Evolutionary conservation across 2,113 vertebrate species (phyloP).

Genomic region (Butastur rufipennis): DNA sequence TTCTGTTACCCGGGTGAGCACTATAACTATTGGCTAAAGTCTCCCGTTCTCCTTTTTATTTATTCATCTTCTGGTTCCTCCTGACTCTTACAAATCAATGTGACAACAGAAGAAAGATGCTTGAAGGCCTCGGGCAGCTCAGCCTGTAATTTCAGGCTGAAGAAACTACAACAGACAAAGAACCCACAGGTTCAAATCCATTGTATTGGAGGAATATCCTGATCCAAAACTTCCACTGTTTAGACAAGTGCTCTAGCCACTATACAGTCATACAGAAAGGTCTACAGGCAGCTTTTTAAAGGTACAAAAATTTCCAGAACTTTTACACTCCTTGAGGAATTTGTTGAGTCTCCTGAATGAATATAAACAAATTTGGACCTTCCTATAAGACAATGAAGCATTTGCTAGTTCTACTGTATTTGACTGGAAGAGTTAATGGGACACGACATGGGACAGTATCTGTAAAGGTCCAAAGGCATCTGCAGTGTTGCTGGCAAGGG

Average conservation of each 20-base stretch:
- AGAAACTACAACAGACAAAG: background rate
- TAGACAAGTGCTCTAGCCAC: background rate
- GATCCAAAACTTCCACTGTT: background rate
- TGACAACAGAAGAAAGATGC: background rate
- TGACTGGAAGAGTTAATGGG: background rate
- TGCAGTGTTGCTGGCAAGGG: background rate
- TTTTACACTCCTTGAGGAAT: background rate
- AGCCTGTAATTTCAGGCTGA: background rate
- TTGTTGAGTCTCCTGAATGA: background rate
- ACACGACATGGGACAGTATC: background rate
- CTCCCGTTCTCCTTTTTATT: background rate
- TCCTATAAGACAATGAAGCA: background rate
- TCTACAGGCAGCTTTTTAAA: background rate
- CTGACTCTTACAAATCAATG: background rate
- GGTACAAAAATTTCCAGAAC: background rate
- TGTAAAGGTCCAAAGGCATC: background rate
- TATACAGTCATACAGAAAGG: background rate
- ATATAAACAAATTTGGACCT: background rate
- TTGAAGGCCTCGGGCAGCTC: background rate
- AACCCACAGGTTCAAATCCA: background rate
- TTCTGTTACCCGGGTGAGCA: background rate
- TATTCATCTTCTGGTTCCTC: background rate
- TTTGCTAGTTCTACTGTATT: background rate
- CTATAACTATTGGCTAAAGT: background rate
- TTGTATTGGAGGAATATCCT: background rate